Base-by-base conservation (phyloP, 1,140 invertebrate genomes). In the Psilanteris sp. region DNA sequence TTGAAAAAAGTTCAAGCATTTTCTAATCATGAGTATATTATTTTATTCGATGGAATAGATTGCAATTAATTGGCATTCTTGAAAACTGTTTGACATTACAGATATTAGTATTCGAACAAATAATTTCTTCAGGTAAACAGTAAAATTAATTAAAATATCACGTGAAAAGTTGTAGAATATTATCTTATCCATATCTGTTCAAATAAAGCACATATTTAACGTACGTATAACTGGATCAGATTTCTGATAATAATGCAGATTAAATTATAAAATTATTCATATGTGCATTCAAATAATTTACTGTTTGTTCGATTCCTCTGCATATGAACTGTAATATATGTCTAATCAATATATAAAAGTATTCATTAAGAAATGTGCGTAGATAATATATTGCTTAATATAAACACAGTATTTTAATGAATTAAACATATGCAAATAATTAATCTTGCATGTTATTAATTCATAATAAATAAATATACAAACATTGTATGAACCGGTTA, bases 201-300 rank as follows among this genome's bases (percentile, higher is more conserved):
- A 7, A 48, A 48, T 68, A 68, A 55, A 66, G 48, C 32, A 31
- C 43, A n/a, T 31, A 41, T 24, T 39, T 24, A 18, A 34, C 20
- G 20, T 52, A 44, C 4, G n/a, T n/a, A 10, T 4, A 29, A 61
- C 54, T 61, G 54, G 46, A 70, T 70, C 46, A 70, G 46, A 61
- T 70, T 70, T 54, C 66, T 7, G 54, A 70, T 70, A 70, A 22
- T 2, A 31, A 70, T 70, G 66, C 54, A 70, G 44, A 70, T 70
- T 70, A 59, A 59, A 70, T 70, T 70, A 70, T 70, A 50, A 52
- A 70, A 59, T 70, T 70, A 70, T 70, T 70, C 66, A 70, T n/a
- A n/a, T n/a, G n/a, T 46, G 43, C 66, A 68, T 55, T 68, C 55
- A 68, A 68, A 68, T 68, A 68, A 48, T 68, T 68, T 32, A 16